Evolutionary conservation across 53 echinoderm and acorn worm genomes (phyloP), one percentile per base, ranked within the genome.

Genomic region (Mesocentrotus franciscanus): DNA sequence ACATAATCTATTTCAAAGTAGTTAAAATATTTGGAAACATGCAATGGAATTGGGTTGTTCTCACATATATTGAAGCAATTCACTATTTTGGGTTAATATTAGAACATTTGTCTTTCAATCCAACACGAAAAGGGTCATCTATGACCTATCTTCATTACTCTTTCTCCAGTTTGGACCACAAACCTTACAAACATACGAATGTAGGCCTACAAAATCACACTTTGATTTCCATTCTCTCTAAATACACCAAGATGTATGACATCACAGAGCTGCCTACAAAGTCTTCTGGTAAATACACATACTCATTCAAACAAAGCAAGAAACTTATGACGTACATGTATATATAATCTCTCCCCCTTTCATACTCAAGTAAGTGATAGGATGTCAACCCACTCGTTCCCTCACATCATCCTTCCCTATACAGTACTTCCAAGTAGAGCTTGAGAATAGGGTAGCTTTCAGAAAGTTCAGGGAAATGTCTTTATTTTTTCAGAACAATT

Each of bases 401-500:
- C 81, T 81, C 33, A 17, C 36, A 81, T 81, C 64, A 64, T 64
- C 36, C 29, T 20, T 39, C 33, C 20, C 36, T 16, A 64, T 64
- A 64, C 42, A 39, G 15, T 20, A 81, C 20, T 81, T 81, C 42
- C 42, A 34, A n/a, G 71, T 5, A n/a, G 71, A 71, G 24, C 71
- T 71, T 71, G 71, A 24, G 71, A 71, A 71, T 74, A 30, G 81
- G 42, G 36, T 81, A 81, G 11, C 39, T 39, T 81, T 42, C 17
- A 20, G 81, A 81, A 16, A 81, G 81, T 81, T 81, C 36, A 18
- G 22, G 33, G 42, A 81, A 81, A 39, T 36, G 42, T 7, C 81
- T 81, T 42, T 39, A 81, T 30, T 39, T 30, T 39, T 81, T 81
- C 81, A 81, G 81, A 81, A 81, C 81, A 81, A 81, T 81, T 42